A percentile compares a stretch with the other conserved stretches of the same genome.
phyloP scores from a whole-genome alignment of 2,113 vertebrate genomes.

The Ictalurus furcatus region DNA sequence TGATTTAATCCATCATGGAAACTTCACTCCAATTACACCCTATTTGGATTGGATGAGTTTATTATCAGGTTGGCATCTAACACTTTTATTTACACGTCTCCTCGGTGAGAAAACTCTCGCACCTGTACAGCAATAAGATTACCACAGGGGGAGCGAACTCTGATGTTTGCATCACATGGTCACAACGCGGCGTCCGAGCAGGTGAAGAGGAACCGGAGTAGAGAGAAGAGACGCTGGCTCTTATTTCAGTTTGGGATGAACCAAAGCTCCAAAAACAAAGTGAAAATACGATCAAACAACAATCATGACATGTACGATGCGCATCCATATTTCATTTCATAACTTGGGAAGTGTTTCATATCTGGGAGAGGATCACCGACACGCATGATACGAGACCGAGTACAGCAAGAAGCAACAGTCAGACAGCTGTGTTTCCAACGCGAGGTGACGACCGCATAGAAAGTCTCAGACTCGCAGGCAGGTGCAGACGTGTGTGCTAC shows the following conservation, averaged over 20 bases:
- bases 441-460: not conserved
- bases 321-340: not conserved
- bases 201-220: not conserved
- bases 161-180: not conserved
- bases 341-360: not conserved
- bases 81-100: not conserved
- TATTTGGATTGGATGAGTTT: not conserved
- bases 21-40: not conserved
- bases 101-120: not conserved
- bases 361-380: not conserved
- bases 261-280: not conserved
- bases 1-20: not conserved
- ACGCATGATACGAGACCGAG: not conserved
- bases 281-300: not conserved
- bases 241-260: not conserved
- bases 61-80: not conserved
- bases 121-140: not conserved
- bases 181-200: not conserved
- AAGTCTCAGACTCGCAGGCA: not conserved
- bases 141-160: not conserved
- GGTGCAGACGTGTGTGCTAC: no score
- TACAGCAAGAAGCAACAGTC: not conserved
- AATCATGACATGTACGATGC: not conserved
- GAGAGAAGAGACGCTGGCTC: not conserved
- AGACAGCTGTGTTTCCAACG: not conserved